Percentiles rank a stretch among this genome's conserved stretches.
phyloP scores from a whole-genome alignment of 2,888 invertebrate genomes.

The Sturmia bella region DNA sequence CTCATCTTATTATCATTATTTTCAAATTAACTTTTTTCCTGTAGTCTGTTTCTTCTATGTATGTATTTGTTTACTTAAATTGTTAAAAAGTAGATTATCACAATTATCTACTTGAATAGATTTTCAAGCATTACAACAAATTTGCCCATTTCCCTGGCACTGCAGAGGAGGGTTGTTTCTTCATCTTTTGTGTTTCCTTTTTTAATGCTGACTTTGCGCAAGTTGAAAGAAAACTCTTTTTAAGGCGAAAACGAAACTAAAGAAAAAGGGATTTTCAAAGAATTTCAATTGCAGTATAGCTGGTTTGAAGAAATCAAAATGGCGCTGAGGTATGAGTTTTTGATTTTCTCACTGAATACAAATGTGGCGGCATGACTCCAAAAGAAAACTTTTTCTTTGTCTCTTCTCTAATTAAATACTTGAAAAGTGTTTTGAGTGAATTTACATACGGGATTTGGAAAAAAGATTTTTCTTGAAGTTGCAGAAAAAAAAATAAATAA shows the following conservation, averaged over 20 bases:
- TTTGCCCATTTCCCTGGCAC: constrained; percentile 41
- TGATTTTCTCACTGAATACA: constrained; percentile 60
- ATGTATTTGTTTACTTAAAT: constrained; percentile 76
- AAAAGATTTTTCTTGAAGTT: neutral
- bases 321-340: constrained; percentile 70
- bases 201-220: constrained; percentile 62
- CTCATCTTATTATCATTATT: constrained; percentile 65
- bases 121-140: constrained; percentile 71
- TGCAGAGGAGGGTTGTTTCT: constrained; percentile 49
- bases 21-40: constrained; percentile 76
- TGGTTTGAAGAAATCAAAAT: constrained; percentile 65
- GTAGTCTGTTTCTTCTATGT: neutral
- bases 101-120: constrained; percentile 80
- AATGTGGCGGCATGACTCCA: constrained; percentile 14
- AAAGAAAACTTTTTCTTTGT: constrained; percentile 32
- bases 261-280: constrained; percentile 35
- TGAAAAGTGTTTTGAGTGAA: constrained; percentile 37
- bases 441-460: constrained; percentile 58
- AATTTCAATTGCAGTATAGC: constrained; percentile 41
- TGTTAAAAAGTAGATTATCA: constrained; percentile 81
- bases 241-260: neutral
- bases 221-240: constrained; percentile 37
- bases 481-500: constrained; percentile 8
- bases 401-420: constrained; percentile 16
- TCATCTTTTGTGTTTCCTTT: neutral